Base-by-base conservation (phyloP, 1,140 invertebrate species). In the Kradibia gibbosae region DNA sequence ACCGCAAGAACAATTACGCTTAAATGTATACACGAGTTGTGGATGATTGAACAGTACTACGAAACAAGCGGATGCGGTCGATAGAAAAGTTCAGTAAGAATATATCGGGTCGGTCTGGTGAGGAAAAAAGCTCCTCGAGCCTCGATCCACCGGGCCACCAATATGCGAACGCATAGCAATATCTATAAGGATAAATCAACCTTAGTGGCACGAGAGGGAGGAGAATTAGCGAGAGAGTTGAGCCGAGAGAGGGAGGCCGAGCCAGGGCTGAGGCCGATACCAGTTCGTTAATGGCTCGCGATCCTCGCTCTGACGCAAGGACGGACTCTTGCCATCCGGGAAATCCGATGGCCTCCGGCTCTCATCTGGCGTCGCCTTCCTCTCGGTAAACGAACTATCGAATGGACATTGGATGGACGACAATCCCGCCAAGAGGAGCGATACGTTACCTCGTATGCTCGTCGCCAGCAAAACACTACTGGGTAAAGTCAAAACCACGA, bases 321-420 rank as follows among this genome's bases (percentile, higher is more conserved):
- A 42, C 3, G 39, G 67, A 42, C 8, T 53, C 48, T 10, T 62
- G 50, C 25, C 76, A 39, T 11, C 45, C 1, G 3, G 48, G 34
- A 31, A 15, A 22, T 31, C 34, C 45, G 22, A 10, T 28, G 11
- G 25, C 5, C 50, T 78, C 17, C 62, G 50, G 65, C 34, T 82
- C 28, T 17, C 72, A 13, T 76, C 73, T 3, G 31, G 20, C n/a
- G 42, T 57, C 53, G 65, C 76, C 3, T 67, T 82, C 57, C 28
- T 48, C 34, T 76, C 57, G 34, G 81, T 71, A 71, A 72, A 82
- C 57, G 81, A 75, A 67, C 25, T 67, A 78, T 79, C 75, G 76
- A 82, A 74, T 82, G 75, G 81, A 55, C 70, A 74, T 77, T 82
- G 81, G 81, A 79, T 78, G 76, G 81, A 78, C 76, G 76, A 79